Evolutionary conservation across 2,113 vertebrate species (phyloP).

Genomic region (Chaetodon trifascialis): DNA sequence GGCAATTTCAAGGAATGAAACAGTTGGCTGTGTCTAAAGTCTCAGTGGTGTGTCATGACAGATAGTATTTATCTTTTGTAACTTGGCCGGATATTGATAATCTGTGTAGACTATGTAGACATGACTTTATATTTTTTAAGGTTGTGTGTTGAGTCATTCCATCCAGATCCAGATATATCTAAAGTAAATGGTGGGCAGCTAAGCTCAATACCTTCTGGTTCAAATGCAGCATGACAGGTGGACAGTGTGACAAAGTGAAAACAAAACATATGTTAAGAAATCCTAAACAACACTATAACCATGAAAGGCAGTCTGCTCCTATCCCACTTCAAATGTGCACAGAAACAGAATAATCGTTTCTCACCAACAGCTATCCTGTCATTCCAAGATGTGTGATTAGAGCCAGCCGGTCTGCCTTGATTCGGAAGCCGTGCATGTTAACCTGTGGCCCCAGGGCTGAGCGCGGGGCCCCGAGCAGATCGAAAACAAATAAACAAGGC

Average conservation of each 20-base stretch:
- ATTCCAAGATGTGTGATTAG: slow-evolving; percentile 58
- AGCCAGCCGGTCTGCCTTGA: slow-evolving; percentile 46
- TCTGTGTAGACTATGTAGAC: slow-evolving; percentile 10
- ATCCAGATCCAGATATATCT: neutral
- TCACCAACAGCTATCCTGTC: slow-evolving; percentile 10
- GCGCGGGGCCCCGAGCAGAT: slow-evolving; percentile 55
- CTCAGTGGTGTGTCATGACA: slow-evolving; percentile 13
- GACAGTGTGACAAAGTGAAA: neutral
- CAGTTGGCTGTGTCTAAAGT: slow-evolving; percentile 23
- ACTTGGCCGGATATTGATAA: neutral
- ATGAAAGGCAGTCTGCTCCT: slow-evolving; percentile 4
- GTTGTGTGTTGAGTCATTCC: neutral
- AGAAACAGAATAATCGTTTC: slow-evolving; percentile 30
- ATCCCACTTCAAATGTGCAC: slow-evolving; percentile 29
- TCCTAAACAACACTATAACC: slow-evolving; percentile 27
- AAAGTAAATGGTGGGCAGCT: neutral
- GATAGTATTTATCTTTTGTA: slow-evolving; percentile 17
- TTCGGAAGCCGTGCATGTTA: slow-evolving; percentile 65
- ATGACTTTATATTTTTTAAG: neutral
- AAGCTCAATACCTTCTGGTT: neutral
- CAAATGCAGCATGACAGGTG: neutral
- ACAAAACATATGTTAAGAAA: neutral
- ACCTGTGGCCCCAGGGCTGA: slow-evolving; percentile 70
- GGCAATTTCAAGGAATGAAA: slow-evolving; percentile 26
- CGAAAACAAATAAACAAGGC: slow-evolving; percentile 71